Percentiles rank a stretch among this genome's conserved stretches.
Evolutionary conservation across 2,113 vertebrate genomes (phyloP).

Genomic region (Gambusia affinis): DNA sequence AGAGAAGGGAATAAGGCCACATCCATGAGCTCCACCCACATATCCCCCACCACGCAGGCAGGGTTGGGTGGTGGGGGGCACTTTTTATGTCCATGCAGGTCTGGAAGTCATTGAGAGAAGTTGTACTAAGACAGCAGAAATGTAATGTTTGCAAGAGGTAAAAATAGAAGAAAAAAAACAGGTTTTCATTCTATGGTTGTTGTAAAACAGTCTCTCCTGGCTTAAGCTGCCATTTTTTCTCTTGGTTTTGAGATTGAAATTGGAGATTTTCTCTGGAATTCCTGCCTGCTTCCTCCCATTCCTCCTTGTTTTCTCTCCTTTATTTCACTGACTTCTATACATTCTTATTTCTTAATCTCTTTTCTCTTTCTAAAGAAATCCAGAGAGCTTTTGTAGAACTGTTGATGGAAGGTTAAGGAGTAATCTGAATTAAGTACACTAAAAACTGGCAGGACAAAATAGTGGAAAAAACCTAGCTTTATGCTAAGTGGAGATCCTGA

Average conservation of each 20-base stretch:
- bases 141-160: slow-evolving; percentile 28
- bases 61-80: slow-evolving; percentile 33
- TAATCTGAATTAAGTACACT: not conserved
- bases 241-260: not conserved
- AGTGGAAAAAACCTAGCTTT: not conserved
- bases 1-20: slow-evolving; percentile 32
- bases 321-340: not conserved
- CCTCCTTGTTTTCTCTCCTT: not conserved
- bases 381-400: not conserved
- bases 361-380: not conserved
- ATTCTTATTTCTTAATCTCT: not conserved
- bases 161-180: slow-evolving; percentile 8
- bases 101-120: slow-evolving; percentile 74
- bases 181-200: not conserved
- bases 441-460: not conserved
- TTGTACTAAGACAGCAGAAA: slow-evolving; percentile 24
- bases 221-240: slow-evolving; percentile 2
- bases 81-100: slow-evolving; percentile 39
- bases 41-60: slow-evolving; percentile 39
- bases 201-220: not conserved
- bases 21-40: slow-evolving; percentile 45
- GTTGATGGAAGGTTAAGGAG: not conserved
- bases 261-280: not conserved
- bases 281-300: not conserved
- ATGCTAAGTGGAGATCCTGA: not conserved